phyloP scores from a whole-genome alignment of 2,797 vertebrate species.

The Chaetophractus vellerosus region DNA sequence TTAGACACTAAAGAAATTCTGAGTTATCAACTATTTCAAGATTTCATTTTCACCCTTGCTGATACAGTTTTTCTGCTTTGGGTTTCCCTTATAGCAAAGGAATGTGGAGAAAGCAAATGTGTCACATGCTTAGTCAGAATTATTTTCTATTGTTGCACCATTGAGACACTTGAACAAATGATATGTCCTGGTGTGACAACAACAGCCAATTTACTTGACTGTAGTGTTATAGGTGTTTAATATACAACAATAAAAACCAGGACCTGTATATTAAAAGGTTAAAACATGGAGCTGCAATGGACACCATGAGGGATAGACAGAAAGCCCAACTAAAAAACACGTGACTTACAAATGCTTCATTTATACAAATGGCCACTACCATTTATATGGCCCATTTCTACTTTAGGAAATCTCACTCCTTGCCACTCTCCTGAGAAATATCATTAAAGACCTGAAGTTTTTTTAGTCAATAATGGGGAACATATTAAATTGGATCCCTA shows the following conservation, averaged over 20 bases:
- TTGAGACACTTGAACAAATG: conserved; percentile 20
- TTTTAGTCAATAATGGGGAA: neutral
- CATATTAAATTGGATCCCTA: conserved; percentile 58
- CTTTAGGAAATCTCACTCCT: neutral
- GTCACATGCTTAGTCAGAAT: neutral
- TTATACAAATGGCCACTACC: neutral
- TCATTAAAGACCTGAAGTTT: neutral
- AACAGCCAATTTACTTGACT: neutral
- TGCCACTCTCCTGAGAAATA: neutral
- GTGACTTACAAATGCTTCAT: conserved; percentile 32
- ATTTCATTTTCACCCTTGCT: conserved; percentile 63
- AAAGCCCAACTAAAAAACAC: neutral
- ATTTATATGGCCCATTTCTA: neutral
- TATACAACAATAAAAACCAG: neutral
- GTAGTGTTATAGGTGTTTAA: neutral
- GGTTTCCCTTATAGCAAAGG: conserved; percentile 59
- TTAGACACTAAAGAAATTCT: neutral
- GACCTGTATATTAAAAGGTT: neutral
- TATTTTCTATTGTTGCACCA: conserved; percentile 55
- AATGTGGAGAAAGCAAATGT: conserved; percentile 38
- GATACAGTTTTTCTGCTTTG: conserved; percentile 65
- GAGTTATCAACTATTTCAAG: conserved; percentile 41
- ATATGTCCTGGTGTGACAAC: neutral
- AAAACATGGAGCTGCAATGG: neutral
- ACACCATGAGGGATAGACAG: neutral